Evolutionary conservation across 2,113 vertebrate genomes (phyloP), one percentile per base, ranked within the genome.

Genomic region (Sebastes fasciatus): DNA sequence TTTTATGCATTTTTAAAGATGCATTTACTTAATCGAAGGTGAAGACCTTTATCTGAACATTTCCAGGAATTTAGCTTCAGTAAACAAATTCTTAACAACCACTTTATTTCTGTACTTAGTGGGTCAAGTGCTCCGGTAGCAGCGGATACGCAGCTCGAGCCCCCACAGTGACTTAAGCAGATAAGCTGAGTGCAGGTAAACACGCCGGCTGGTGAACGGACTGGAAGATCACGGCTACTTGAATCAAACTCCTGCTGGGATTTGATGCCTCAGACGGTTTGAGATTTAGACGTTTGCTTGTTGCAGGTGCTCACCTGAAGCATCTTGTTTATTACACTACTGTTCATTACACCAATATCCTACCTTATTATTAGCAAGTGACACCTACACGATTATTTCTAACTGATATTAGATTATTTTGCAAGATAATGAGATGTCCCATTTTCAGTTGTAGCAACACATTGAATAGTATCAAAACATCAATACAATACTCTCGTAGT

Each of bases 201-300:
- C 83, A 86, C 26, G 26, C 21, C 58, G 0, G 54, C 9, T 2
- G 77, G 74, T 70, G 54, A 64, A 60, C 40, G 34, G 8, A 26
- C 62, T 46, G 34, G 43, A 52, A 34, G 83, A 79, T 55, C 52
- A 74, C 5, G 58, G 68, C 61, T 69, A 10, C 73, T 60, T 34
- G 13, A 71, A 68, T 75, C 54, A 77, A 71, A 74, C 68, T 79
- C 77, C 83, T 45, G 74, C 87, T 77, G 83, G 6, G 26, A 73
- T 48, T 19, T 26, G 19, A 58, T 12, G 54, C 55, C 57, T 70
- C 51, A 87, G 75, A 79, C 6, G 1, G 51, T 43, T 48, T 76
- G 55, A 75, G 60, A 64, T 65, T 58, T n/a, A 65, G 46, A 60
- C 0, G 7, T 74, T 19, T 16, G 11, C 19, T 42, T 51, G 54